Evolutionary conservation across 2,113 vertebrate genomes (phyloP), one percentile per base, ranked within the genome.

Genomic region (Xiphophorus hellerii): DNA sequence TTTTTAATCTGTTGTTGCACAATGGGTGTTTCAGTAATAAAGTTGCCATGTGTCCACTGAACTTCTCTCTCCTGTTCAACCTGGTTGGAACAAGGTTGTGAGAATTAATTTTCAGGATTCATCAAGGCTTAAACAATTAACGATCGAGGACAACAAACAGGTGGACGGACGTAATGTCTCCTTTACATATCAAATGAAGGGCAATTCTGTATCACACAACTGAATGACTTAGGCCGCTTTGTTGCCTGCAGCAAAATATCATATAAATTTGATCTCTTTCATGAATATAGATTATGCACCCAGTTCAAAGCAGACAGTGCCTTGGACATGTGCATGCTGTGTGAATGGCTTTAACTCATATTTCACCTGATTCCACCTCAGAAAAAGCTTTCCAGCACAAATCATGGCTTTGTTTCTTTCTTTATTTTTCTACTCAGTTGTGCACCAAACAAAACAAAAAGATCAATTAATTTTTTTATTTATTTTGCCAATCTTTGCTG

Each of bases 1-100:
- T 66, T 84, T 82, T 86, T 84, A 67, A 90, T 85, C 60, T 72
- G 25, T 3, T 63, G 78, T 90, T 91, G 84, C 89, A 86, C 81
- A 91, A 91, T 69, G 35, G 44, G 76, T 33, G 37, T 9, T 31
- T 22, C 25, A 58, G 7, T 25, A 54, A 54, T 22, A 54, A 54
- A 22, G 22, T 22, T 54, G 22, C 17, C 51, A 54, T 54, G 7
- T 25, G 51, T 54, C 1, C 22, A 1, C 17, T 54, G 51, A 22
- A n/a, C 51, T n/a, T 58, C 22, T n/a, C 17, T 58, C 25, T n/a
- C 9, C 51, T n/a, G 10, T 17, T 58, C 9, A 58, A 58, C 51
- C 7, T 10, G 51, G 51, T 11, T n/a, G 65, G 31, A 37, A 66
- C 71, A 81, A 83, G 83, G 81, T 86, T 87, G 44, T 20, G 27